Base-by-base conservation (phyloP, 2,888 invertebrate genomes). In the Drosophila peninsularis region DNA sequence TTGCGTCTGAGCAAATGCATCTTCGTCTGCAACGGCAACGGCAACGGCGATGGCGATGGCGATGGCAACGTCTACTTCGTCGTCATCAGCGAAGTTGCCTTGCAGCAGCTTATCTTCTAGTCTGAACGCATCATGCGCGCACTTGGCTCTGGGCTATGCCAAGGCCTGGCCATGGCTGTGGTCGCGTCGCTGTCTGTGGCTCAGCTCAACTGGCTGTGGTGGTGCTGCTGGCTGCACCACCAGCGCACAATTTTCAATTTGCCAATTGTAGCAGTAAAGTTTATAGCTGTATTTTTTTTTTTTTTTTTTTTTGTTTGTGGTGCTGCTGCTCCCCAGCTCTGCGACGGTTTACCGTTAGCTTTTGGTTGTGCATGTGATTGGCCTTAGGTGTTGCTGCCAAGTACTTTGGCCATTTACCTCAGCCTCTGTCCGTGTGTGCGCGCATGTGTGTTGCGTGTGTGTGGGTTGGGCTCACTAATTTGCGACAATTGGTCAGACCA, bases 251-350 rank as follows among this genome's bases (percentile, higher is more conserved):
- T 89, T 89, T 89, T 89, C 89, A 87, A 87, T 87, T 87, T 87
- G 88, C 86, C 89, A 87, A 89, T 89, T 87, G 89, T 85, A 86
- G 86, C 86, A 87, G 86, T 88, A 89, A 87, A 85, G 62, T 73
- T 87, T 76, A 75, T 89, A 84, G 87, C 84, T 82, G 82, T 80
- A 62, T 57, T 66, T 73, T 62, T 50, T 32, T 14, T 21, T 21
- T 21, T 11, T 42, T 13, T 3, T 13, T 7, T 9, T 24, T 24
- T 24, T 44, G 14, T 24, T 44, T 36, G 62, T 49, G 68, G 61
- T 52, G 64, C 32, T 30, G 6, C 30, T n/a, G n/a, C 42, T 34
- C 34, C 24, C 42, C 44, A 19, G 14, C 49, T 14, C 32, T 13
- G 14, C 36, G 52, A 24, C 17, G 24, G 14, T 41, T 50, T 84